Percentiles rank a stretch among this genome's conserved stretches.
Evolutionary conservation across 2,113 vertebrate species (phyloP).

Genomic region (Natator depressus): DNA sequence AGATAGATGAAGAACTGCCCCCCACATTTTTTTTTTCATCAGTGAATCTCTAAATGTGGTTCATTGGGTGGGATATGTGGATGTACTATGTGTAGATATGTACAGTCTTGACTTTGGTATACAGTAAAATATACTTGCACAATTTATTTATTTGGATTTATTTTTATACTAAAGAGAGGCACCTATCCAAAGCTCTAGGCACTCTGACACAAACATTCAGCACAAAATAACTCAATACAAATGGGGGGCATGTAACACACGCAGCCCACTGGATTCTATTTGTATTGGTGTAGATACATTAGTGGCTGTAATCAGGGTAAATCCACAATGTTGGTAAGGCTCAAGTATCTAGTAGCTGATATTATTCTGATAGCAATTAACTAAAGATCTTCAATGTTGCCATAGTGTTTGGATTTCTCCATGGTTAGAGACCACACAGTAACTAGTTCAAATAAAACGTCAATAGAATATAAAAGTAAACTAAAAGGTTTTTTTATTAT

Average conservation of each 20-base stretch:
- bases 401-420: background rate
- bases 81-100: background rate
- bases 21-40: background rate
- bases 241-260: background rate
- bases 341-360: background rate
- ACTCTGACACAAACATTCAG: background rate
- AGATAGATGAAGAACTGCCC: background rate
- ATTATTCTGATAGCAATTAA: background rate
- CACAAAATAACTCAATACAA: background rate
- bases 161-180: background rate
- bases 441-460: background rate
- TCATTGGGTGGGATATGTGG: background rate
- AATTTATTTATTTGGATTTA: background rate
- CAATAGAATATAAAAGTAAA: background rate
- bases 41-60: background rate
- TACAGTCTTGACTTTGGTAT: background rate
- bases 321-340: background rate
- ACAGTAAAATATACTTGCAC: background rate
- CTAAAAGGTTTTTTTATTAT: background rate
- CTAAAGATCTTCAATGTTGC: background rate
- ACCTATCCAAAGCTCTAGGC: background rate
- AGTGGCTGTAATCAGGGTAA: background rate
- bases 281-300: background rate
- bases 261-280: background rate
- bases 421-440: background rate